Evolutionary conservation across 2,113 vertebrate genomes (phyloP).

Genomic region (Hemibagrus wyckioides): DNA sequence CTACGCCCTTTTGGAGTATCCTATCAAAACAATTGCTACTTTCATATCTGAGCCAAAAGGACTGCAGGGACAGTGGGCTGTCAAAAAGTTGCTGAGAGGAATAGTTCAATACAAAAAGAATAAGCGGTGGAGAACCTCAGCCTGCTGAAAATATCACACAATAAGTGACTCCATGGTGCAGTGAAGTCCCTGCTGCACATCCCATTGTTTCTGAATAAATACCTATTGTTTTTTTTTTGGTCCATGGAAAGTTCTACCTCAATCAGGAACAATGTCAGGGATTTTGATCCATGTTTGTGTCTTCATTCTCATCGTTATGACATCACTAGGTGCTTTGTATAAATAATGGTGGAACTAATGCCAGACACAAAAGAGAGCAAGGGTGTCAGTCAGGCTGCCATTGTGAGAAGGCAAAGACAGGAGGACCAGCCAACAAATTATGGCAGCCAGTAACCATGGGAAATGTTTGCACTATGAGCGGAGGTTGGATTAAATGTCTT

Average conservation of each 20-base stretch:
- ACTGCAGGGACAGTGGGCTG: conserved; percentile 22
- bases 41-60: conserved; percentile 18
- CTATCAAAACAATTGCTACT: conserved; percentile 16
- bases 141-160: conserved; percentile 7
- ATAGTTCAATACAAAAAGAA: not conserved
- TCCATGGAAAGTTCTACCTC: not conserved
- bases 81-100: conserved; percentile 30
- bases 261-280: conserved; percentile 18
- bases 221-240: not conserved
- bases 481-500: conserved; percentile 10
- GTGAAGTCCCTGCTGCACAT: not conserved
- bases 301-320: not conserved
- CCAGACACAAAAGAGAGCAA: conserved; percentile 28
- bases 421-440: conserved; percentile 17
- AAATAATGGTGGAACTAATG: not conserved
- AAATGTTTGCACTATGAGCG: conserved; percentile 19
- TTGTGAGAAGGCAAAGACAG: not conserved
- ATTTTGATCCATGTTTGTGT: not conserved
- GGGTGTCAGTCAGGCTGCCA: conserved; percentile 18
- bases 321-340: not conserved
- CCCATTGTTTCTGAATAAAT: conserved; percentile 12
- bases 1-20: conserved; percentile 10
- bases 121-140: not conserved
- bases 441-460: conserved; percentile 25
- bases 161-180: conserved; percentile 9